Percentiles rank a stretch among this genome's conserved stretches.
These are phyloP conservation scores for Drosophila paramelanica DNA, from an alignment of 2,888 invertebrate genomes.

Conservation along the genomic window DNA sequence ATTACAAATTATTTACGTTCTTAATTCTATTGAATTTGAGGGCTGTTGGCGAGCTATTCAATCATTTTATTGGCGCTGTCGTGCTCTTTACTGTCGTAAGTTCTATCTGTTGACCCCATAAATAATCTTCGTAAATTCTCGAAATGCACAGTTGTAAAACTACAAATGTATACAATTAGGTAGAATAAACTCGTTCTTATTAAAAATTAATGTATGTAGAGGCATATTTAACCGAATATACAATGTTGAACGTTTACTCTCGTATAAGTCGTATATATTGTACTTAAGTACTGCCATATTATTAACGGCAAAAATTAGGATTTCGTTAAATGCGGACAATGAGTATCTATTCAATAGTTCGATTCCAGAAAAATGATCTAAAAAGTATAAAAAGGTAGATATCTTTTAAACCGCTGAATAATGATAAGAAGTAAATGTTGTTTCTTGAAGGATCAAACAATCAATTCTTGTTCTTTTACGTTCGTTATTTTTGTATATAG, in stretches of 20 bases:
- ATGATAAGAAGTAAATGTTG: constrained; percentile 17
- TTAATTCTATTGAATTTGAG: constrained; percentile 80
- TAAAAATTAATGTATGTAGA: constrained; percentile 49
- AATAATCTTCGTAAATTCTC: constrained; percentile 49
- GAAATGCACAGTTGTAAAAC: constrained; percentile 44
- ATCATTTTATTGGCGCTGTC: constrained; percentile 85
- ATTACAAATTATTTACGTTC: constrained; percentile 42
- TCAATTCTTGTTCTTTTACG: constrained; percentile 1
- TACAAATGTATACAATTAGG: constrained; percentile 48
- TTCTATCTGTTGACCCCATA: constrained; percentile 70
- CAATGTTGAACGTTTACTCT: constrained; percentile 29
- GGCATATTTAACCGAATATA: constrained; percentile 34
- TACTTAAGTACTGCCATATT: constrained; percentile 32
- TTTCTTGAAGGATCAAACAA: constrained; percentile 18
- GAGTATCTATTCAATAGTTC: constrained; percentile 27
- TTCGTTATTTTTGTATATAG: constrained; percentile 32
- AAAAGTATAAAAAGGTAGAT: constrained; percentile 14
- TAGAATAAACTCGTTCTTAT: constrained; percentile 48
- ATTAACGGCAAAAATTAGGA: constrained; percentile 25
- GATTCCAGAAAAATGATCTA: constrained; percentile 4
- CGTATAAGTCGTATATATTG: constrained; percentile 43
- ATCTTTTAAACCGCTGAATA: constrained; percentile 10
- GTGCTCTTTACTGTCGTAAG: constrained; percentile 85
- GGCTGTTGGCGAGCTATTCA: constrained; percentile 85
- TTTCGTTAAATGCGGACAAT: constrained; percentile 40